A percentile compares a stretch with the other conserved stretches of the same genome.
phyloP scores from a whole-genome alignment of 1,140 invertebrate species.

The Drosophila kepulauana region DNA sequence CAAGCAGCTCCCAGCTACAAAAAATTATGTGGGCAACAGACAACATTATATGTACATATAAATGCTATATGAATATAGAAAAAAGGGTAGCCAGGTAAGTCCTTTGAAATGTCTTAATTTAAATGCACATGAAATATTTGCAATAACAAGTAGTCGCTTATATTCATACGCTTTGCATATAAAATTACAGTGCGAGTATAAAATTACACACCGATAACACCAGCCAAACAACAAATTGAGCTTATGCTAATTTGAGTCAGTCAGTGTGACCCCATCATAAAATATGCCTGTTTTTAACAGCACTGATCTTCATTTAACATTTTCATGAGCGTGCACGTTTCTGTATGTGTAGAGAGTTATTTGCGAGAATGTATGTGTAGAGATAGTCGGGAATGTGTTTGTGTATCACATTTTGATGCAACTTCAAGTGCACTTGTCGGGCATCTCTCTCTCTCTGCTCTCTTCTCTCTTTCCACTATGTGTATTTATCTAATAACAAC shows the following conservation, averaged over 20 bases:
- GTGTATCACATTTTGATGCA: slow-evolving; percentile 21
- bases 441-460: slow-evolving; percentile 44
- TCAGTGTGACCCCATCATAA: slow-evolving; percentile 18
- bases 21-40: slow-evolving; percentile 68
- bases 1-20: slow-evolving; percentile 47
- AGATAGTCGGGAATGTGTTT: slow-evolving; percentile 12
- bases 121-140: slow-evolving; percentile 53
- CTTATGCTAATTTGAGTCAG: slow-evolving; percentile 14
- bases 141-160: slow-evolving; percentile 58
- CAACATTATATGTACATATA: slow-evolving; percentile 1
- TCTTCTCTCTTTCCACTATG: background rate
- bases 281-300: background rate
- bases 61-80: no score
- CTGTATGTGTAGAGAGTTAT: background rate
- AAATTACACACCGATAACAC: slow-evolving; percentile 55
- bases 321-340: slow-evolving; percentile 9
- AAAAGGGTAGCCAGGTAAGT: slow-evolving; percentile 64
- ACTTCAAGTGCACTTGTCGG: slow-evolving; percentile 64
- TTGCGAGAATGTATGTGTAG: background rate
- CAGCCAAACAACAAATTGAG: slow-evolving; percentile 2
- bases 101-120: slow-evolving; percentile 68
- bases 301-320: slow-evolving; percentile 7
- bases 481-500: slow-evolving; percentile 52
- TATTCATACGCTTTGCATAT: slow-evolving; percentile 59
- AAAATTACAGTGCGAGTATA: slow-evolving; percentile 71